These are phyloP conservation scores for Athene noctua DNA, from an alignment of 2,113 vertebrate genomes.

Conservation along the genomic window DNA sequence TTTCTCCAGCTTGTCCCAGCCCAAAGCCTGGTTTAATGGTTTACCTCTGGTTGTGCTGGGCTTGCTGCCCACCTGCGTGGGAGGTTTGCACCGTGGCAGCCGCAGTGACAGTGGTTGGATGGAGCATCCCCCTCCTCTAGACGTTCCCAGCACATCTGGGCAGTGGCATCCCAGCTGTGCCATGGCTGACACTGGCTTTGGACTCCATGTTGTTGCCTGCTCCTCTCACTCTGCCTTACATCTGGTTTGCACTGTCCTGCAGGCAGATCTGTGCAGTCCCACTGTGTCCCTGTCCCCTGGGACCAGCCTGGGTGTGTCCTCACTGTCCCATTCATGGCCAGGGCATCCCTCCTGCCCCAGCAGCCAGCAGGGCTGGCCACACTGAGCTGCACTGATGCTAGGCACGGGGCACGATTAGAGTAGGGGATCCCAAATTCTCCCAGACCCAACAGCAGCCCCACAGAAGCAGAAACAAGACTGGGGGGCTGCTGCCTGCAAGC, in stretches of 20 bases:
- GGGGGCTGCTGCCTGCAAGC: not conserved
- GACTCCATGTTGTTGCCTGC: rapidly evolving
- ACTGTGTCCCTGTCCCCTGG: rapidly evolving
- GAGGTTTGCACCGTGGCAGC: not conserved
- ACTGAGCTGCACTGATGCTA: not conserved
- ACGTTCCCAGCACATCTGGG: not conserved
- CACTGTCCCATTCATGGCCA: not conserved
- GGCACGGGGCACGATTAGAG: not conserved
- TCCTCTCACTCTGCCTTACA: not conserved
- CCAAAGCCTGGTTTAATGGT: rapidly evolving
- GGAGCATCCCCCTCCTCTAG: not conserved
- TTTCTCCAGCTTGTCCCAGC: not conserved
- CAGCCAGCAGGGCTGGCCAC: not conserved
- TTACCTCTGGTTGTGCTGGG: not conserved
- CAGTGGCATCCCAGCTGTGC: not conserved
- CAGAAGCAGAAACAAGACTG: not conserved
- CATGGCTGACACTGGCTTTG: rapidly evolving
- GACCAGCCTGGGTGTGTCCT: not conserved
- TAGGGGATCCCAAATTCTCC: not conserved
- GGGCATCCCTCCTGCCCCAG: not conserved
- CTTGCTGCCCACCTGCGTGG: not conserved
- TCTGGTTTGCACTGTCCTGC: not conserved
- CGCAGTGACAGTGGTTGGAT: not conserved
- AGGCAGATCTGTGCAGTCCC: not conserved
- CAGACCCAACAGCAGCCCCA: not conserved